Evolutionary conservation across 2,888 invertebrate genomes (phyloP).

Genomic region (Drosophila fungiperda): DNA sequence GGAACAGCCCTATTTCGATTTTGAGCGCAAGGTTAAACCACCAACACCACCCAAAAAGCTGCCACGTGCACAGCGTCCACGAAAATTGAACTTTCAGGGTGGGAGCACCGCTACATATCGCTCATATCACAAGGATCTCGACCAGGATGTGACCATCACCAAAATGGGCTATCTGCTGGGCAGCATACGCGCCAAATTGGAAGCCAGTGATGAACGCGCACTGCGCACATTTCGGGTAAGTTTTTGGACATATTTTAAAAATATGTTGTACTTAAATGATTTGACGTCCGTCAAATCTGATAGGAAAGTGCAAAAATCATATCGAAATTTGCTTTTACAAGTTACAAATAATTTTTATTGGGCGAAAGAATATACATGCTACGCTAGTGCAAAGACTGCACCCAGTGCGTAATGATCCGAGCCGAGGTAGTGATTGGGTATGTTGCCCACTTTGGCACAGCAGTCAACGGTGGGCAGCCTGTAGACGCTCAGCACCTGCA

Average conservation of each 20-base stretch:
- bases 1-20: conserved; percentile 75
- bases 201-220: conserved; percentile 81
- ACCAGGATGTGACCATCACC: conserved; percentile 82
- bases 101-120: conserved; percentile 75
- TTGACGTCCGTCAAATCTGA: neutral
- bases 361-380: conserved; percentile 9
- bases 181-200: conserved; percentile 81
- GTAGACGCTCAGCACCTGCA: conserved; percentile 86
- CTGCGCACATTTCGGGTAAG: conserved; percentile 81
- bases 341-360: conserved; percentile 13
- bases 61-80: conserved; percentile 55
- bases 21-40: conserved; percentile 81
- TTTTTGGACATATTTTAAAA: neutral
- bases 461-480: conserved; percentile 88
- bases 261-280: neutral
- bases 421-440: conserved; percentile 91
- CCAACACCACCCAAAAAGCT: conserved; percentile 74
- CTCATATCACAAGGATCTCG: conserved; percentile 82
- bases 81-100: conserved; percentile 75
- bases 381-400: conserved; percentile 87
- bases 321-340: neutral
- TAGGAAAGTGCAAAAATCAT: neutral
- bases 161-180: conserved; percentile 83
- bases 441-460: conserved; percentile 86
- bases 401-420: conserved; percentile 95